phyloP scores from a whole-genome alignment of 1,140 invertebrate genomes.

The Lucilia sericata region DNA sequence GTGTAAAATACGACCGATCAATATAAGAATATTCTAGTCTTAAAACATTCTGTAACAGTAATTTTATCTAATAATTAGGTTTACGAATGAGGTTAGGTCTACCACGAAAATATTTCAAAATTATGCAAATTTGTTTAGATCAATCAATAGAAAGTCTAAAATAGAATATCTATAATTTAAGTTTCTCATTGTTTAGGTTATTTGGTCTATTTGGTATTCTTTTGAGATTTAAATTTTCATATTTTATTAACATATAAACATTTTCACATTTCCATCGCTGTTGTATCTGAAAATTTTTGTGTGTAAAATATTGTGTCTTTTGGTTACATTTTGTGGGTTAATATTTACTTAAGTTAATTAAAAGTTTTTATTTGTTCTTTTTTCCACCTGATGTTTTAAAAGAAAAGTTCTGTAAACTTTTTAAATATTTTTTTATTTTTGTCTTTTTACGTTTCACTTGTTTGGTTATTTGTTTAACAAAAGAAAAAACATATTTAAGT shows the following conservation, averaged over 20 bases:
- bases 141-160: no score
- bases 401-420: conserved; percentile 6
- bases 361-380: conserved; percentile 29
- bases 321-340: conserved; percentile 36
- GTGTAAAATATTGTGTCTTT: neutral
- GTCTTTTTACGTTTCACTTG: neutral
- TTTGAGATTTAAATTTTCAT: no score
- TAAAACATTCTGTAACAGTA: no score
- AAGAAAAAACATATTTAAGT: neutral
- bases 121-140: no score
- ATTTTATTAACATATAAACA: neutral
- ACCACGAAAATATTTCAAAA: neutral
- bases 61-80: no score
- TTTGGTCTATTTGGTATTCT: no score
- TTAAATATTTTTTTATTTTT: neutral
- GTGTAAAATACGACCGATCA: no score
- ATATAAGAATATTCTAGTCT: no score
- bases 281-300: neutral
- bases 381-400: neutral
- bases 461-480: neutral
- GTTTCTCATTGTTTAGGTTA: no score
- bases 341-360: conserved; percentile 46
- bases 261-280: neutral
- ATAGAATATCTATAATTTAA: no score
- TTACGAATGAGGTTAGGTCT: no score